These are phyloP conservation scores for Danio choprae DNA, from an alignment of 2,797 vertebrate species.

Conservation along the genomic window DNA sequence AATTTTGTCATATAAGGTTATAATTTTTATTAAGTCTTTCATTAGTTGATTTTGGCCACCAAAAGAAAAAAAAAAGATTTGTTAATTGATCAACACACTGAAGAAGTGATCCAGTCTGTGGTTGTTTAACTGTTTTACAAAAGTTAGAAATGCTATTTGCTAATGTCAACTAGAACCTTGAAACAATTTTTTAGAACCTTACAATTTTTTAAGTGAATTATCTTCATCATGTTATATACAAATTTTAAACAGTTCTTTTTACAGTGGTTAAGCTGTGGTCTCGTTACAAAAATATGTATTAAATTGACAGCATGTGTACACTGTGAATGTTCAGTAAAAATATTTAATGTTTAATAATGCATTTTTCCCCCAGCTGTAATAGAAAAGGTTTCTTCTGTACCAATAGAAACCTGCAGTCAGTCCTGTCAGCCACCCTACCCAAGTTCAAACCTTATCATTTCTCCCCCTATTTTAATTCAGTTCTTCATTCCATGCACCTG, in stretches of 20 bases:
- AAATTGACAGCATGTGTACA: neutral
- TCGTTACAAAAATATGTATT: neutral
- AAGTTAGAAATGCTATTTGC: too few species aligned
- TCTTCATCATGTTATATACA: neutral
- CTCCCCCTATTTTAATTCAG: conserved; percentile 10
- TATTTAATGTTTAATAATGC: too few species aligned
- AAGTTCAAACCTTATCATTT: neutral
- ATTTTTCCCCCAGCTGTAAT: neutral
- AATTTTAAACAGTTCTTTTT: neutral
- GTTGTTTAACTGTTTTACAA: too few species aligned
- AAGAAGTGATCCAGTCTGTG: too few species aligned
- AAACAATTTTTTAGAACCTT: too few species aligned
- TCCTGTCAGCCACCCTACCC: conserved; percentile 6
- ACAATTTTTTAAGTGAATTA: neutral
- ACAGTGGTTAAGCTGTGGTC: neutral
- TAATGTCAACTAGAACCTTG: too few species aligned
- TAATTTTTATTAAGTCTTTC: too few species aligned
- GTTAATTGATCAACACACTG: too few species aligned
- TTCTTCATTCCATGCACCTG: conserved; percentile 26
- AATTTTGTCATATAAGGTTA: too few species aligned
- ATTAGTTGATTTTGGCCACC: too few species aligned
- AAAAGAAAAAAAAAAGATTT: too few species aligned
- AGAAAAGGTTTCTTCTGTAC: neutral
- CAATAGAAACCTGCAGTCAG: neutral
- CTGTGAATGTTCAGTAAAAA: neutral